phyloP scores from a whole-genome alignment of 2,888 invertebrate genomes.

The Craniophora ligustri region DNA sequence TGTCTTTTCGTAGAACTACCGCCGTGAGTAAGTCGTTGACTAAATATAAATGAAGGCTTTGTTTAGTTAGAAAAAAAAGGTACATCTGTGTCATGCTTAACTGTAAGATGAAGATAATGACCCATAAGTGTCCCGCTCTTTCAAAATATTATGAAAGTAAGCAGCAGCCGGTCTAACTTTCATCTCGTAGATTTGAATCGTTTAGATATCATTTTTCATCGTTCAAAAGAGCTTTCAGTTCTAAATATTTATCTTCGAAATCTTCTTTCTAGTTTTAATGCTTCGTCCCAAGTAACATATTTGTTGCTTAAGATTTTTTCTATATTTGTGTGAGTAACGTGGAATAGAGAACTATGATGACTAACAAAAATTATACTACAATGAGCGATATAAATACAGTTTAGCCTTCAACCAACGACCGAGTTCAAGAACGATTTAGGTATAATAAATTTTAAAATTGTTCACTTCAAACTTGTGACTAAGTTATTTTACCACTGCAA shows the following conservation, averaged over 20 bases:
- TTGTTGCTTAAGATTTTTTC: conserved; percentile 26
- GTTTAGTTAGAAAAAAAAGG: conserved; percentile 26
- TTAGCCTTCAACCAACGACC: conserved; percentile 1
- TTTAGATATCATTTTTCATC: conserved; percentile 52
- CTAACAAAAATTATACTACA: conserved; percentile 7
- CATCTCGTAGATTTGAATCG: conserved; percentile 47
- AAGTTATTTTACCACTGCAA: conserved; percentile 5
- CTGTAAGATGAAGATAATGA: conserved; percentile 49
- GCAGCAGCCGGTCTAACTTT: conserved; percentile 30
- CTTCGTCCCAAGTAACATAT: conserved; percentile 20
- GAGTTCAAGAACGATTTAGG: conserved; percentile 1
- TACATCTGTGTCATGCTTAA: conserved; percentile 46
- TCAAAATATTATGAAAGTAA: conserved; percentile 56
- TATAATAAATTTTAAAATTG: neutral
- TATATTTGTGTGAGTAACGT: conserved; percentile 16
- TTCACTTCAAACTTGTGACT: conserved; percentile 4
- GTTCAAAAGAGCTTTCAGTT: conserved; percentile 46
- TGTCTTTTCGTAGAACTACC: conserved; percentile 51
- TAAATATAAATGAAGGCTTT: conserved; percentile 51
- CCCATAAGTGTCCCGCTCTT: conserved; percentile 45
- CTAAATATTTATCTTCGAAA: conserved; percentile 49
- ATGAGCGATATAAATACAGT: neutral
- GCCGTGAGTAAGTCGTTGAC: conserved; percentile 44
- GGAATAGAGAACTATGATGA: conserved; percentile 5
- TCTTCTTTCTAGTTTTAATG: conserved; percentile 23